Percentiles rank a stretch among this genome's conserved stretches.
Evolutionary conservation across 2,888 invertebrate genomes (phyloP).

Genomic region (Erebia epiphron): DNA sequence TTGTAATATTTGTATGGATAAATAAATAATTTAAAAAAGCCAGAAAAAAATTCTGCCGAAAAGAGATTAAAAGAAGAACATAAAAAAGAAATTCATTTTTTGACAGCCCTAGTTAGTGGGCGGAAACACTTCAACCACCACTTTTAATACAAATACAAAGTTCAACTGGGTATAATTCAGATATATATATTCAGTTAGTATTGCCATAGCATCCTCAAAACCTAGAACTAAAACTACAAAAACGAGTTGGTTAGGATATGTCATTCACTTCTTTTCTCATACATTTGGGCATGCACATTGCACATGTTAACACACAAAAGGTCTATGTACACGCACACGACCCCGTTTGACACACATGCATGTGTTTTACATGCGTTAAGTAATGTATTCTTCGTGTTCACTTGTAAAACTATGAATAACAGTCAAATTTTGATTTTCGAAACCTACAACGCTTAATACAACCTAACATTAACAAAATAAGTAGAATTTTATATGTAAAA

Average conservation of each 20-base stretch:
- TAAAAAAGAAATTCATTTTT: not conserved
- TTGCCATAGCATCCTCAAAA: conserved; percentile 18
- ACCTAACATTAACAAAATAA: not conserved
- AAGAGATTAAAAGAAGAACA: not conserved
- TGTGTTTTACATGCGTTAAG: conserved; percentile 13
- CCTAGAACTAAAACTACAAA: conserved; percentile 32
- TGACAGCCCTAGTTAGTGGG: conserved; percentile 4
- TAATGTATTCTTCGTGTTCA: not conserved
- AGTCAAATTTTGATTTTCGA: not conserved
- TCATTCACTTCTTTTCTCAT: conserved; percentile 80
- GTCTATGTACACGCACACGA: conserved; percentile 41
- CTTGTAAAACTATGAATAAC: not conserved
- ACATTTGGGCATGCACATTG: conserved; percentile 52
- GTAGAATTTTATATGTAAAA: not conserved
- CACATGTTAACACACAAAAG: conserved; percentile 41
- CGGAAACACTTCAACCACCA: not conserved
- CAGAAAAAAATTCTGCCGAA: no score
- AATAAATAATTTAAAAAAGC: not conserved
- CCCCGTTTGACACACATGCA: conserved; percentile 42
- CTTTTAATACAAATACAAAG: not conserved
- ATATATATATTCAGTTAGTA: conserved; percentile 36
- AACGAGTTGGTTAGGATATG: conserved; percentile 50
- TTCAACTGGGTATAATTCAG: not conserved
- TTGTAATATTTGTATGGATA: no score
- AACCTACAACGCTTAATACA: not conserved